These are phyloP conservation scores for Oncopodura yosiiana DNA, from an alignment of 1,140 invertebrate species.

Conservation along the genomic window DNA sequence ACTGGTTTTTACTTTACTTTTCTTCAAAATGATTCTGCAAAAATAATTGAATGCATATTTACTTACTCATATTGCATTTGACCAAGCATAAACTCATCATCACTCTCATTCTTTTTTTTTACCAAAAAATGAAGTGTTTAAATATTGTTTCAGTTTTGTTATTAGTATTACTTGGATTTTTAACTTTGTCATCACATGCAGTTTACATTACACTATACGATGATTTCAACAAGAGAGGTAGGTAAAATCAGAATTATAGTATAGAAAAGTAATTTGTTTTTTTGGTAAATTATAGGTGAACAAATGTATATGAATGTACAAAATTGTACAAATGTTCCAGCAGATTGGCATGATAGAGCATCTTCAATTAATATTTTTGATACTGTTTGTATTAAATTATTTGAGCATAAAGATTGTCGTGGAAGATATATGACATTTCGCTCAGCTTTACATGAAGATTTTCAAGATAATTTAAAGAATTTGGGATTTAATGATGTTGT, in stretches of 20 bases:
- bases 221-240: conserved; percentile 14
- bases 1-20: too few relatives aligned
- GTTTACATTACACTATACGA: conserved; percentile 14
- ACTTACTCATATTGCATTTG: too few relatives aligned
- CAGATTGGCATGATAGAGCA: conserved; percentile 20
- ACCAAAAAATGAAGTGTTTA: too few relatives aligned
- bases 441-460: conserved; percentile 12
- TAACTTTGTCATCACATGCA: too few relatives aligned
- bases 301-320: conserved; percentile 14
- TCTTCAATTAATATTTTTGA: conserved; percentile 19
- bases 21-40: too few relatives aligned
- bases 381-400: conserved; percentile 24
- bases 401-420: conserved; percentile 20
- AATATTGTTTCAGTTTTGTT: too few relatives aligned
- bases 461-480: conserved; percentile 21
- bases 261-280: neutral
- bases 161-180: too few relatives aligned
- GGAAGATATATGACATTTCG: conserved; percentile 17
- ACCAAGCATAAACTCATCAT: too few relatives aligned
- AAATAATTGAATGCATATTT: too few relatives aligned
- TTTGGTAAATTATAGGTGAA: neutral
- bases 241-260: neutral
- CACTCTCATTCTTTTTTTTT: too few relatives aligned
- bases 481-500: conserved; percentile 26
- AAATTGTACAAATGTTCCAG: conserved; percentile 22